Percentiles rank a stretch among this genome's conserved stretches.
These are phyloP conservation scores for Phyllotis vaccarum DNA, from an alignment of 2,797 vertebrate genomes.

Conservation along the genomic window DNA sequence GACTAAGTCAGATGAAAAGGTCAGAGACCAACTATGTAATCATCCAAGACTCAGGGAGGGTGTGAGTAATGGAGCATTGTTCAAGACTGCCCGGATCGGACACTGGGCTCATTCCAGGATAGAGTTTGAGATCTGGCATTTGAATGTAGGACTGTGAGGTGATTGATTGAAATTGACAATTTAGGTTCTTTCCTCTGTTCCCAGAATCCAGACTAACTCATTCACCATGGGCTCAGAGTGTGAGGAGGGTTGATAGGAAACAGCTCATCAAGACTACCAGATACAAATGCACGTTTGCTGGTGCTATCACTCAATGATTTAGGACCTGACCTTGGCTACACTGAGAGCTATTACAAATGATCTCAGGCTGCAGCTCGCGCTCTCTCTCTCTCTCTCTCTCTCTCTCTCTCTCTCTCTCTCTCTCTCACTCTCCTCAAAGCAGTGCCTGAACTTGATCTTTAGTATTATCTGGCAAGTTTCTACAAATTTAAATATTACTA, in stretches of 20 bases:
- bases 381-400: neutral
- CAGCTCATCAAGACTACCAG: neutral
- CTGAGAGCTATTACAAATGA: neutral
- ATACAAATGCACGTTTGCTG: neutral
- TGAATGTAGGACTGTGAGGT: conserved; percentile 2
- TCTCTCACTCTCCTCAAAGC: neutral
- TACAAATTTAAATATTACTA: neutral
- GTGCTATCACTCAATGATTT: neutral
- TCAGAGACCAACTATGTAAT: neutral
- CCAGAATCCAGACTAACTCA: neutral
- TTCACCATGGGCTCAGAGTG: neutral
- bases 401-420: neutral
- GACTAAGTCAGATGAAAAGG: conserved; percentile 45
- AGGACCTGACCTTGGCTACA: neutral
- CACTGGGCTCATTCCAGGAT: neutral
- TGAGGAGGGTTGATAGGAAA: neutral
- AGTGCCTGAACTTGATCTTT: neutral
- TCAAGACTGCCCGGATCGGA: neutral
- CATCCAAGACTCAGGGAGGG: neutral
- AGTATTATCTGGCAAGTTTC: neutral
- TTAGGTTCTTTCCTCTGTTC: neutral
- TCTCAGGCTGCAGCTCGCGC: neutral
- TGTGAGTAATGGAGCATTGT: accelerated
- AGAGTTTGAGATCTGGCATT: neutral
- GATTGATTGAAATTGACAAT: neutral